Evolutionary conservation across 2,888 invertebrate species (phyloP).

Genomic region (Quadroppia sp.): DNA sequence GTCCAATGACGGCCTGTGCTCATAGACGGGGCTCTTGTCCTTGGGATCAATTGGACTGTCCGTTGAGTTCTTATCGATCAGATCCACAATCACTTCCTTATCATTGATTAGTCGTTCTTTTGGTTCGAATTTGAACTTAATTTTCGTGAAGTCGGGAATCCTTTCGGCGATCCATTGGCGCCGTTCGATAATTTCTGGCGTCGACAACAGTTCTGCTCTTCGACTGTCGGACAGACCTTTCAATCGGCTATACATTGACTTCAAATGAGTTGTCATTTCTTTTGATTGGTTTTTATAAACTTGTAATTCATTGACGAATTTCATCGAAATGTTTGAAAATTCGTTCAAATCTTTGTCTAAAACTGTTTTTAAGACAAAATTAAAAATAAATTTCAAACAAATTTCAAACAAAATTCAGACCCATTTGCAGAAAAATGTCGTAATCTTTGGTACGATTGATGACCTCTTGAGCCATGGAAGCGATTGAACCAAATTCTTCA

Average conservation of each 20-base stretch:
- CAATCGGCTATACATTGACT: neutral
- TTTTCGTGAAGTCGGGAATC: neutral
- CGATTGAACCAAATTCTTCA: neutral
- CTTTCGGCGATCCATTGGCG: neutral
- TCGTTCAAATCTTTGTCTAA: neutral
- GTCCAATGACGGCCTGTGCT: neutral
- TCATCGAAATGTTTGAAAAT: neutral
- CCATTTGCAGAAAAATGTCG: neutral
- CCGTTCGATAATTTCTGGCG: neutral
- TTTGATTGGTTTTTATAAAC: neutral
- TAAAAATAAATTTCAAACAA: neutral
- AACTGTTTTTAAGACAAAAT: neutral
- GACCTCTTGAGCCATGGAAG: neutral
- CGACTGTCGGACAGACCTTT: neutral
- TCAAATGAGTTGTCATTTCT: neutral
- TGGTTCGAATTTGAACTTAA: constrained; percentile 2
- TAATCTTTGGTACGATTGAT: neutral
- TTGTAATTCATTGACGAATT: neutral
- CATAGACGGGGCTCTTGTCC: neutral
- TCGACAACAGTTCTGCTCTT: neutral
- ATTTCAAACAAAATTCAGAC: neutral
- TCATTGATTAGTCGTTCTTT: neutral
- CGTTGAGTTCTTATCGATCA: neutral
- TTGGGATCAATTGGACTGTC: neutral
- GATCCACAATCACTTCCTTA: neutral